Base-by-base conservation (phyloP, 1,140 invertebrate genomes). In the Patella vulgata region DNA sequence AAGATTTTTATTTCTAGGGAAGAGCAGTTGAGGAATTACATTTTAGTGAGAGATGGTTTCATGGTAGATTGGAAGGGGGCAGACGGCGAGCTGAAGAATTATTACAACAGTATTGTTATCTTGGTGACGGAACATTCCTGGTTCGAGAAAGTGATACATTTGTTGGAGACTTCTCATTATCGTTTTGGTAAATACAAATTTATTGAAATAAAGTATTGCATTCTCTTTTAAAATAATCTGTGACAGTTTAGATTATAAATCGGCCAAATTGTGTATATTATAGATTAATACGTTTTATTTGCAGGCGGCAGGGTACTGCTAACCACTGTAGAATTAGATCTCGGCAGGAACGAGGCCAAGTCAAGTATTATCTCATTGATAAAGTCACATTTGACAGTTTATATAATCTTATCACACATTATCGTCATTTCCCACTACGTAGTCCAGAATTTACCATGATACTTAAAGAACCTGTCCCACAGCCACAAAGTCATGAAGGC, bases 1-100 rank as follows among this genome's bases (percentile, higher is more conserved):
- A n/a, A n/a, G n/a, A n/a, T n/a, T n/a, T 30, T 12, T 53, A 27
- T 40, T 50, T 56, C 23, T 60, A 80, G 77, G 77, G 72, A 47
- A 61, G 78, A 42, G 72, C 81, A 14, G 79, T 81, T 58, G 91
- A 97, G 81, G 95, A 98, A 79, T 83, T 97, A 50, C 96, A 99
- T 85, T 96, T 94, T 80, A 91, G 91, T 63, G 96, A 98, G 85
- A 92, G 92, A 79, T 98, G 96, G 96, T 98, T 97, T 78, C 96
- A 98, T 81, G 82, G 82, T 28, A 91, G 92, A 81, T 79, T 97
- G 21, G 87, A 90, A 48, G 92, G 89, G 64, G 92, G 92, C 2
- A 84, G 93, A 36, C 87, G 87, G 51, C 89, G 92, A 74, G 93
- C 93, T 12, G 91, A 92, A 79, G 88, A 90, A 58, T 82, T 98